Evolutionary conservation across 2,113 vertebrate genomes (phyloP).

Genomic region (Albula glossodonta): DNA sequence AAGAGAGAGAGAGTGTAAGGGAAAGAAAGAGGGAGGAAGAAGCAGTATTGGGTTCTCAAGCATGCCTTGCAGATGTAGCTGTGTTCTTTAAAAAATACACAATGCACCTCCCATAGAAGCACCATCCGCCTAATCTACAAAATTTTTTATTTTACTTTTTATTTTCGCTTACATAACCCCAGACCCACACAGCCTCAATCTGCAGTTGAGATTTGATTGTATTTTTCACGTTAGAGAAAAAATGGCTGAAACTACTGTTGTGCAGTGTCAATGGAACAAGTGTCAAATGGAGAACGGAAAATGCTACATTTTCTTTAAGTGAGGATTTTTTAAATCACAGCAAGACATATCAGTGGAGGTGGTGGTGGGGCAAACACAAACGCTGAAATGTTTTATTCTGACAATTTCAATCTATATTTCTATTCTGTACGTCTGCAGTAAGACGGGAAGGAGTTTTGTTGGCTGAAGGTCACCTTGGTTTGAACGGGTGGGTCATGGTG

Average conservation of each 20-base stretch:
- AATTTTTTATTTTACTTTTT: no score
- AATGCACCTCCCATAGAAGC: no score
- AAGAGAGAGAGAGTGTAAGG: neutral
- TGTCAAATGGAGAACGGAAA: neutral
- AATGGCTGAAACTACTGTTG: neutral
- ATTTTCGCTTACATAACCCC: no score
- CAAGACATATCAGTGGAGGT: neutral
- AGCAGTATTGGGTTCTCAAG: neutral
- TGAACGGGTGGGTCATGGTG: neutral
- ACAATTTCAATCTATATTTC: neutral
- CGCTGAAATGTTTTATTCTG: neutral
- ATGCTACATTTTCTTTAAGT: neutral
- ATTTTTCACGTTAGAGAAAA: neutral
- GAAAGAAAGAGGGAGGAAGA: neutral
- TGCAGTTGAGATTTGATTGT: neutral
- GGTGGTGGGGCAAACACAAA: no score
- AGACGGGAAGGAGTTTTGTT: neutral
- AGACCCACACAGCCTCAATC: no score
- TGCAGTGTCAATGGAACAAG: neutral
- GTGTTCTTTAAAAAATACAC: no score
- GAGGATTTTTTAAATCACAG: neutral
- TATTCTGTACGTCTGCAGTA: neutral
- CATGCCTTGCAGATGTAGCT: no score
- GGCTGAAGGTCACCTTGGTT: neutral
- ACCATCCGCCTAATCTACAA: no score